A percentile compares a stretch with the other conserved stretches of the same genome.
Evolutionary conservation across 1,140 invertebrate species (phyloP).

Genomic region (Drosophila albomicans): DNA sequence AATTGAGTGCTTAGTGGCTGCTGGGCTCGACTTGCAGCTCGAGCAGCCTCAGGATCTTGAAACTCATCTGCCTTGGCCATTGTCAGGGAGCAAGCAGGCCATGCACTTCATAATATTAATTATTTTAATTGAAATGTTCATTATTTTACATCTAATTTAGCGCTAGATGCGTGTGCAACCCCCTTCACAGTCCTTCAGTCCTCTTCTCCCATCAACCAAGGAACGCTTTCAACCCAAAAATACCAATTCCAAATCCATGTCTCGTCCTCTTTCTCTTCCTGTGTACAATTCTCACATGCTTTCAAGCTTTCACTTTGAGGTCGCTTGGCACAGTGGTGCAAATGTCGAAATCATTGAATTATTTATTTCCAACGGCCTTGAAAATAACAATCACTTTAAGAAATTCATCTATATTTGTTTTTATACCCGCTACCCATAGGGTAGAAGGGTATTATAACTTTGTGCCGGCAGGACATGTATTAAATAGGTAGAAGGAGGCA

Average conservation of each 20-base stretch:
- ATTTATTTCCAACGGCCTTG: not conserved
- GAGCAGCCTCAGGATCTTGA: slow-evolving; percentile 29
- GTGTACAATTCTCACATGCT: slow-evolving; percentile 49
- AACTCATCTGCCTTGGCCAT: slow-evolving; percentile 45
- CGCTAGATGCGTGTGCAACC: slow-evolving; percentile 59
- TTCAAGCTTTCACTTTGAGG: slow-evolving; percentile 43
- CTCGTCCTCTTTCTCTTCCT: slow-evolving; percentile 12
- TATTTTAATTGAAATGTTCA: slow-evolving; percentile 85
- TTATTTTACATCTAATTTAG: slow-evolving; percentile 84
- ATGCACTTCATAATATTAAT: slow-evolving; percentile 78
- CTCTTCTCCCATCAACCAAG: not conserved
- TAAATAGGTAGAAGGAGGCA: no score
- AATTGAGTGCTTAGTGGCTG: slow-evolving; percentile 82
- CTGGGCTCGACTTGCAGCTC: slow-evolving; percentile 44
- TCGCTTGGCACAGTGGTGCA: slow-evolving; percentile 36
- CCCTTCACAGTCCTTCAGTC: not conserved
- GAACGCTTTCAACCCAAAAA: slow-evolving; percentile 28
- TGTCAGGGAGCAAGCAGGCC: slow-evolving; percentile 14
- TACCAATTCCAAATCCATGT: slow-evolving; percentile 18
- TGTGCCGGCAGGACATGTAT: no score
- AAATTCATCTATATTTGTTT: no score
- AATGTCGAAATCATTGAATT: not conserved
- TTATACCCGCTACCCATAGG: no score
- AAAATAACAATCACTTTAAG: no score
- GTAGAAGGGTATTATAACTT: no score